Evolutionary conservation across 2,113 vertebrate species (phyloP), one percentile per base, ranked within the genome.

Genomic region (Semnornis frantzii): DNA sequence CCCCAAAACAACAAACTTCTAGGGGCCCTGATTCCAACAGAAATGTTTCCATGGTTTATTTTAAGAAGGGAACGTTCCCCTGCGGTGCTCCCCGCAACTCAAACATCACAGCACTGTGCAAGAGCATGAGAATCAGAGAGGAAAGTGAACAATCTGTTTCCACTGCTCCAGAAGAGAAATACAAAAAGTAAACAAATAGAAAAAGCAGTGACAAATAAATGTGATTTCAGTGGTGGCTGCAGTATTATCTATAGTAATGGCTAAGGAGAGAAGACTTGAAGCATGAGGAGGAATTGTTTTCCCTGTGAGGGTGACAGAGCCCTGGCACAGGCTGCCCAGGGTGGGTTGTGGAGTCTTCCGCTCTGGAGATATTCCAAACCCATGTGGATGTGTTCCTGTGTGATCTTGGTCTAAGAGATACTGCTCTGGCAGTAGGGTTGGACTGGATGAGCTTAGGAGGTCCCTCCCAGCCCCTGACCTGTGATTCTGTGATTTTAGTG

Each of bases 31-130:
- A 88, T 94, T 92, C 94, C 92, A 97, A 90, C 48, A 92, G 89
- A 94, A 97, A 97, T 86, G 82, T 96, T 97, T 95, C 93, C 93
- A 94, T 63, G 73, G 90, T 94, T 94, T 96, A 95, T 95, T 96
- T 97, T 96, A 95, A 95, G 94, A 94, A 95, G 66, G 59, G 95
- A 96, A 95, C 95, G 95, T 96, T 97, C 85, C 95, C 94, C 96
- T 84, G 80, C 88, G 93, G 93, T 75, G 93, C 71, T 96, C 70
- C 90, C 95, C 85, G 0, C 96, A 97, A 95, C 94, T 90, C 94
- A 96, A 97, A 97, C 90, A 94, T 88, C 94, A 85, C 90, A 96
- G 87, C 1, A 2, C 85, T 89, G 44, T 73, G 73, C 82, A 91
- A 93, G 82, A 96, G 87, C 94, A 93, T 95, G 93, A 95, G 95